These are phyloP conservation scores for Venustaconcha ellipsiformis DNA, from an alignment of 1,140 invertebrate genomes.

Conservation along the genomic window DNA sequence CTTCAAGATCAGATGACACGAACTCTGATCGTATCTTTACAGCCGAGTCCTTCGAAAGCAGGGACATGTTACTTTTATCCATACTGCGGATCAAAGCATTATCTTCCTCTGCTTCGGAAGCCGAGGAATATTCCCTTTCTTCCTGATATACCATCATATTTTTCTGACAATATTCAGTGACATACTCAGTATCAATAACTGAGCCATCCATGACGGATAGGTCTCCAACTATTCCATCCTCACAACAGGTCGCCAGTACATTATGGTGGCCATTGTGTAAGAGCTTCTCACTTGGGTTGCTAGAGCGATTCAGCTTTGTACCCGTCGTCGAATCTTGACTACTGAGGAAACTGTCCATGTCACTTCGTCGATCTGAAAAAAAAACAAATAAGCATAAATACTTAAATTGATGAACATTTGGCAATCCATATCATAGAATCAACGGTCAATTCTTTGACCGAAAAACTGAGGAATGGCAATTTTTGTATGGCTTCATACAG, in stretches of 20 bases:
- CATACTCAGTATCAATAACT: constrained; percentile 60
- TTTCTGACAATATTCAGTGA: constrained; percentile 66
- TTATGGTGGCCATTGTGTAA: constrained; percentile 26
- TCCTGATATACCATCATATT: constrained; percentile 63
- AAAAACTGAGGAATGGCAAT: too few species aligned
- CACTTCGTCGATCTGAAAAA: constrained; percentile 26
- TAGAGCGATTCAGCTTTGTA: constrained; percentile 30
- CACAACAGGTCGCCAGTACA: constrained; percentile 24
- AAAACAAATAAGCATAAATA: background rate
- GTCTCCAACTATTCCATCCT: constrained; percentile 73
- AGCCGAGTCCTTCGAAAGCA: constrained; percentile 46
- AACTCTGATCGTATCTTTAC: constrained; percentile 47
- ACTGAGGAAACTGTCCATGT: constrained; percentile 28
- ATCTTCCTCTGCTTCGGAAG: constrained; percentile 38
- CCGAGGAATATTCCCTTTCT: constrained; percentile 46
- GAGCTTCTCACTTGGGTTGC: constrained; percentile 34
- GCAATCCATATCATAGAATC: too few species aligned
- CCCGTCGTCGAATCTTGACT: constrained; percentile 25
- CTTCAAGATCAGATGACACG: constrained; percentile 13
- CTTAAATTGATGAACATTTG: too few species aligned
- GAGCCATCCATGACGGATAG: constrained; percentile 71
- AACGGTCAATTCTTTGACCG: too few species aligned
- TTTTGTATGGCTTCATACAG: too few species aligned
- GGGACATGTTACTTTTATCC: constrained; percentile 45
- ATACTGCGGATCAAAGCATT: constrained; percentile 8